A percentile compares a stretch with the other conserved stretches of the same genome.
Evolutionary conservation across 2,113 vertebrate species (phyloP).

Genomic region (Chaetura pelagica): DNA sequence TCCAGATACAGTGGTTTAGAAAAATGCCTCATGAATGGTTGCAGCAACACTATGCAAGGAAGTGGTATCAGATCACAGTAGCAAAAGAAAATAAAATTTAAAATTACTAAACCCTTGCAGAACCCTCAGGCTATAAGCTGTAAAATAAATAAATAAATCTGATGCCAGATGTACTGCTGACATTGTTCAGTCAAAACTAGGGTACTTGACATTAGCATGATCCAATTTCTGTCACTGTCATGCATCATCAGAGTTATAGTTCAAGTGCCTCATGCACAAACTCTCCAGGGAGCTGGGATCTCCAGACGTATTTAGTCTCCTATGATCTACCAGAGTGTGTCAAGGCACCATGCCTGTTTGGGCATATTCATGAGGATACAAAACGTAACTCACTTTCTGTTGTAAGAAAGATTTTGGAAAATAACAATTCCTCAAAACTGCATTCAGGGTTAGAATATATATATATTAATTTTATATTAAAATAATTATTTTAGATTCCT

Average conservation of each 20-base stretch:
- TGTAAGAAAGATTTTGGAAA: not conserved
- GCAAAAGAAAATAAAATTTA: not conserved
- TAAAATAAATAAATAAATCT: not conserved
- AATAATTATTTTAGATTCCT: not conserved
- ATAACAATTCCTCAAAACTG: not conserved
- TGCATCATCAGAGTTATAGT: not conserved
- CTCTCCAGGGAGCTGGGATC: not conserved
- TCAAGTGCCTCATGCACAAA: not conserved
- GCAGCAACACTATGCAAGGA: not conserved
- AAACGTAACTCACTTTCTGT: not conserved
- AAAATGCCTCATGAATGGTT: not conserved
- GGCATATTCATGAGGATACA: not conserved
- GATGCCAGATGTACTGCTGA: not conserved
- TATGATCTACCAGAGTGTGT: not conserved
- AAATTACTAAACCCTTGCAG: not conserved
- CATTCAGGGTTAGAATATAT: not conserved
- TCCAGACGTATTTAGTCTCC: not conserved
- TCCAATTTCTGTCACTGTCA: not conserved
- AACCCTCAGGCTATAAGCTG: not conserved
- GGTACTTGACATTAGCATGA: not conserved
- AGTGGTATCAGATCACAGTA: not conserved
- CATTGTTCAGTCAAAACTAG: not conserved
- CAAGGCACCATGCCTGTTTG: not conserved
- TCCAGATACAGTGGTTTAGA: not conserved
- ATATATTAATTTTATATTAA: not conserved